Evolutionary conservation across 2,113 vertebrate species (phyloP).

Genomic region (Cephalopterus ornatus): DNA sequence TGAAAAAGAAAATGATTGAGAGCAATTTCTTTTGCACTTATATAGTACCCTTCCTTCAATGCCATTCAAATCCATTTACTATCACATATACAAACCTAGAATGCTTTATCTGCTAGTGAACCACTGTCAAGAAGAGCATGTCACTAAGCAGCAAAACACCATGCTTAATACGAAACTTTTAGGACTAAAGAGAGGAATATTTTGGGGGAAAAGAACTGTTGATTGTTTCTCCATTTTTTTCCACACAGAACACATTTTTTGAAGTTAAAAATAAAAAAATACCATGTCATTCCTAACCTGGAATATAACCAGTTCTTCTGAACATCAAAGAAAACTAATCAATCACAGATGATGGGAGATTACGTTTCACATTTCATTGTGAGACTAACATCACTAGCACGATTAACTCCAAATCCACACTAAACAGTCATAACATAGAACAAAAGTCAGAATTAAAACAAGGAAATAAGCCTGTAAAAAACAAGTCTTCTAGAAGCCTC

Average conservation of each 20-base stretch:
- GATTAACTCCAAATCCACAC: not conserved
- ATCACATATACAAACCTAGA: not conserved
- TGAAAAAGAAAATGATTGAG: not conserved
- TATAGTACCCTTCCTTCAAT: not conserved
- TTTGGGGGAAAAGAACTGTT: not conserved
- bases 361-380: not conserved
- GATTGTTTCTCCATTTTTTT: not conserved
- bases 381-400: not conserved
- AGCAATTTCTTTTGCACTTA: not conserved
- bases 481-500: not conserved
- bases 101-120: not conserved
- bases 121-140: not conserved
- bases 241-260: not conserved
- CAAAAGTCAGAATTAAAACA: not conserved
- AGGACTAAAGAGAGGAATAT: not conserved
- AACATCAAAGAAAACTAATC: not conserved
- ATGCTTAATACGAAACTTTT: not conserved
- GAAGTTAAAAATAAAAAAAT: not conserved
- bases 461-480: not conserved
- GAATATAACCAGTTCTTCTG: not conserved
- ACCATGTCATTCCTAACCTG: not conserved
- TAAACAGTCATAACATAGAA: not conserved
- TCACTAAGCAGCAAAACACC: not conserved
- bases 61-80: not conserved
- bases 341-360: not conserved